phyloP scores from a whole-genome alignment of 2,113 vertebrate genomes.

The Chamaea fasciata region DNA sequence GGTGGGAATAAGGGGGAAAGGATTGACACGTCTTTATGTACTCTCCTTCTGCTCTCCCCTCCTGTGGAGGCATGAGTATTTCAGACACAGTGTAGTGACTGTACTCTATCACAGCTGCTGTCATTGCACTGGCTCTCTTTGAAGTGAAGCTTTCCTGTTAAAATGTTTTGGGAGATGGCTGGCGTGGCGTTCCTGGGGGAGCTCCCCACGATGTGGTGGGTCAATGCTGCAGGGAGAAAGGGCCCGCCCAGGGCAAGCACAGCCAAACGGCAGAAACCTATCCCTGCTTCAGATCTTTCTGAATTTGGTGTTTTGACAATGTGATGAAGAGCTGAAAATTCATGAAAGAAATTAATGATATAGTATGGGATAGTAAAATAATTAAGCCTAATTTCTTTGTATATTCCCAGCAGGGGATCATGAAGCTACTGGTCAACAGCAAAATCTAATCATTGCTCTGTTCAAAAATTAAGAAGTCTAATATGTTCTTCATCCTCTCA shows the following conservation, averaged over 20 bases:
- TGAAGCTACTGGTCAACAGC: background rate
- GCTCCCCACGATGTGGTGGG: rapidly evolving
- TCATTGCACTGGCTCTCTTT: background rate
- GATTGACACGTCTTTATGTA: background rate
- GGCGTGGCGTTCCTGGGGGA: rapidly evolving
- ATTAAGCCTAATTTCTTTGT: background rate
- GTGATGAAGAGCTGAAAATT: background rate
- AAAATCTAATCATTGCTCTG: background rate
- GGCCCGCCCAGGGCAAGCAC: background rate
- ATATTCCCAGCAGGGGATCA: background rate
- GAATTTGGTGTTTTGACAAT: background rate
- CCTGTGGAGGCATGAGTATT: background rate
- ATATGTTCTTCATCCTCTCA: background rate
- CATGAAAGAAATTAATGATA: background rate
- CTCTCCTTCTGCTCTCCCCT: background rate
- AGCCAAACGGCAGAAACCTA: background rate
- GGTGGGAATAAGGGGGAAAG: background rate
- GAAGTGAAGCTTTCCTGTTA: background rate
- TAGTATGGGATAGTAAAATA: background rate
- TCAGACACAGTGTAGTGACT: background rate
- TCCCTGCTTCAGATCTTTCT: background rate
- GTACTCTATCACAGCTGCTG: background rate
- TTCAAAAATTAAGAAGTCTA: background rate
- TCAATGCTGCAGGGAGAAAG: background rate
- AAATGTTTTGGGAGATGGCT: background rate